phyloP scores from a whole-genome alignment of 2,113 vertebrate species.

The Pica pica region DNA sequence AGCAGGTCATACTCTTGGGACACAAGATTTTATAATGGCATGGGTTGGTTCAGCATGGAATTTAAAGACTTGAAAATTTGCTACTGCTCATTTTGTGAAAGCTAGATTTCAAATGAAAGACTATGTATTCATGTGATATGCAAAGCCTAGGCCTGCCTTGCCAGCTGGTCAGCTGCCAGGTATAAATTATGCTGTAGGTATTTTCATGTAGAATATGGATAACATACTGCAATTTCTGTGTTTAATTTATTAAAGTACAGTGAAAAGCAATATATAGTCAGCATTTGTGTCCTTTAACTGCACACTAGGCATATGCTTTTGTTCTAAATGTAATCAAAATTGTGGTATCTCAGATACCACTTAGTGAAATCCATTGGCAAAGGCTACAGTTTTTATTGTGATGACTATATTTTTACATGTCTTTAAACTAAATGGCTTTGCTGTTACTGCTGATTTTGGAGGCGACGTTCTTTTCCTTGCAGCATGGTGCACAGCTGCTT shows the following conservation, averaged over 20 bases:
- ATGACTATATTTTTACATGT: conserved; percentile 22
- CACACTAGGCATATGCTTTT: conserved; percentile 59
- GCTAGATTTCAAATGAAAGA: neutral
- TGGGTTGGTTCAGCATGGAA: neutral
- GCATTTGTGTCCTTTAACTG: conserved; percentile 11
- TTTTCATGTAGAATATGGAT: conserved; percentile 39
- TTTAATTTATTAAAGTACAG: conserved; percentile 51
- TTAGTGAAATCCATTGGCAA: conserved; percentile 56
- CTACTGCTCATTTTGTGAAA: conserved; percentile 22
- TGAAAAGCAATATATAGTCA: conserved; percentile 20
- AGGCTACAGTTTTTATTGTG: neutral
- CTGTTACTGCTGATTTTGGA: neutral
- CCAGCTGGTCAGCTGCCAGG: conserved; percentile 54
- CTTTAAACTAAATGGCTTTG: neutral
- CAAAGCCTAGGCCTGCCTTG: conserved; percentile 8
- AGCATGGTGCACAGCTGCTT: neutral
- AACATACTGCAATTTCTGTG: conserved; percentile 43
- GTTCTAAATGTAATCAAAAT: conserved; percentile 56
- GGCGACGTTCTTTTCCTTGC: neutral
- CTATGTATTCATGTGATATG: neutral
- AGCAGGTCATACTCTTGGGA: neutral
- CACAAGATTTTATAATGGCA: neutral
- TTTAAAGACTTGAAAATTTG: conserved; percentile 24
- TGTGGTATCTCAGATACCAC: conserved; percentile 41
- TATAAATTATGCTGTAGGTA: conserved; percentile 42